A percentile compares a stretch with the other conserved stretches of the same genome.
These are phyloP conservation scores for Andrena trimmerana DNA, from an alignment of 2,888 invertebrate genomes.

Conservation along the genomic window DNA sequence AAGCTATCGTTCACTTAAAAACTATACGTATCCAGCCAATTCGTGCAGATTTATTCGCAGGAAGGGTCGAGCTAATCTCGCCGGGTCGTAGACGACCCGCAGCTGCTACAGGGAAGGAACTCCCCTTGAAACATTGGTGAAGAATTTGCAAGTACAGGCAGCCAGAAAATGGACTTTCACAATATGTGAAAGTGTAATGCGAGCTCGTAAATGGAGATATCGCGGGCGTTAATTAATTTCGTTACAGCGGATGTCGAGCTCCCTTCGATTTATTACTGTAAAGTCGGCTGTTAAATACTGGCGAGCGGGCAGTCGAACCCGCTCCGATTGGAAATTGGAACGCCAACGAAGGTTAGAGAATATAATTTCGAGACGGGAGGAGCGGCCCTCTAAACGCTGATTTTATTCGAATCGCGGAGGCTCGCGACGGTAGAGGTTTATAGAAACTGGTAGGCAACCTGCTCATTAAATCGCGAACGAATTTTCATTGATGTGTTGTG, in stretches of 20 bases:
- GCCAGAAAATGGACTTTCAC: constrained; percentile 40
- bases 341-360: constrained; percentile 49
- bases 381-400: neutral
- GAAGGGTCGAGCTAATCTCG: neutral
- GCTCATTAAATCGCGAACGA: constrained; percentile 42
- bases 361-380: constrained; percentile 8
- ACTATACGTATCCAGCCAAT: accelerated
- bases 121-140: neutral
- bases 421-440: neutral
- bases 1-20: neutral
- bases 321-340: constrained; percentile 16
- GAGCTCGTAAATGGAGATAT: neutral
- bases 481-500: constrained; percentile 44
- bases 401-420: neutral
- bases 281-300: neutral
- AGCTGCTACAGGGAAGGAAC: neutral
- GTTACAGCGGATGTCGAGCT: neutral
- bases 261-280: neutral
- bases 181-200: constrained; percentile 29
- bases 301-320: constrained; percentile 13
- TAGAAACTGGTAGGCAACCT: constrained; percentile 47
- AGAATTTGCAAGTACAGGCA: neutral
- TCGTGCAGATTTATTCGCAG: neutral
- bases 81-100: neutral
- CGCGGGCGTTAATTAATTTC: neutral